These are phyloP conservation scores for Diadegma fenestrale DNA, from an alignment of 2,888 invertebrate genomes.

Conservation along the genomic window DNA sequence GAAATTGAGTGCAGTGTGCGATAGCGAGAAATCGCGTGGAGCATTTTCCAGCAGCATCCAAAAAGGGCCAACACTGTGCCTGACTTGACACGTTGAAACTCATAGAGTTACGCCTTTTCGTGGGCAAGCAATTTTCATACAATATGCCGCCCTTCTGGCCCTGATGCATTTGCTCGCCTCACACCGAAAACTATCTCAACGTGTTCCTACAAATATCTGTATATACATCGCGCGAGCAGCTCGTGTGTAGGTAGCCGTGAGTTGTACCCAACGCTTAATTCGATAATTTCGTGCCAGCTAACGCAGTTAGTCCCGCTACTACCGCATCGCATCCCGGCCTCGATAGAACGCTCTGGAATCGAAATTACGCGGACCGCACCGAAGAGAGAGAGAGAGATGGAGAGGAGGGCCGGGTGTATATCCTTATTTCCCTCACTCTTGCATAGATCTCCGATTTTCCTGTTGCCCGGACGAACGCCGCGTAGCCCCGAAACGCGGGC, in stretches of 20 bases:
- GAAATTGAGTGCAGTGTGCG: slow-evolving; percentile 11
- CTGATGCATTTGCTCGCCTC: slow-evolving; percentile 21
- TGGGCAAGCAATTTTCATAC: slow-evolving; percentile 12
- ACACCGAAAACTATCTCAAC: slow-evolving; percentile 7
- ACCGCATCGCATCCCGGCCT: slow-evolving; percentile 42
- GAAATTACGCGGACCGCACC: slow-evolving; percentile 59
- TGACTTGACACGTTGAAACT: slow-evolving; percentile 1
- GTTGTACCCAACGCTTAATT: slow-evolving; percentile 60
- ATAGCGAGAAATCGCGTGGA: not conserved
- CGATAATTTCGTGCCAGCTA: slow-evolving; percentile 67
- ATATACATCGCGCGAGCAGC: not conserved
- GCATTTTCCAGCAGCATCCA: not conserved
- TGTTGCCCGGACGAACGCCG: not conserved
- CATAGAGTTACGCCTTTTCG: slow-evolving; percentile 13
- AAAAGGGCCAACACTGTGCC: not conserved
- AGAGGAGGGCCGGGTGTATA: slow-evolving; percentile 11
- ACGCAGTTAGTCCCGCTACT: slow-evolving; percentile 65
- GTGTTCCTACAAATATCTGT: slow-evolving; percentile 5
- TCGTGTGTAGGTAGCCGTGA: slow-evolving; percentile 25
- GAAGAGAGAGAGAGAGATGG: slow-evolving; percentile 22
- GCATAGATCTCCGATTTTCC: not conserved
- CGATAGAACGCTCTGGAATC: slow-evolving; percentile 53
- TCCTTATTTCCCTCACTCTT: slow-evolving; percentile 14
- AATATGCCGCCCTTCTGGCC: not conserved
- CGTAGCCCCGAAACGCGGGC: slow-evolving; percentile 18